phyloP scores from a whole-genome alignment of 1,140 invertebrate species.

The Drosophila elegans region DNA sequence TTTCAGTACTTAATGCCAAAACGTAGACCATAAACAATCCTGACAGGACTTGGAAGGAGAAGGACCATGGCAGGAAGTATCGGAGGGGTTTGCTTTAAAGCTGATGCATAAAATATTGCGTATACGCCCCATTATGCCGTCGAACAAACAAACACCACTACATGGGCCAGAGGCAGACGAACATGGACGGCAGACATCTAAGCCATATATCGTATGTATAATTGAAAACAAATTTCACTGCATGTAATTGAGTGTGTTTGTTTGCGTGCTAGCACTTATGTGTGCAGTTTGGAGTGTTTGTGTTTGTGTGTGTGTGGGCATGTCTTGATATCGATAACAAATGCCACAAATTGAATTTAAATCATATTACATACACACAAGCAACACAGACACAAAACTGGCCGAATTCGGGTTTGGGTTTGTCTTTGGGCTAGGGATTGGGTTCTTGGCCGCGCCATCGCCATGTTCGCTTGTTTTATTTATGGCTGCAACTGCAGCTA shows the following conservation, averaged over 20 bases:
- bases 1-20: slow-evolving; percentile 38
- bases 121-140: slow-evolving; percentile 57
- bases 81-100: slow-evolving; percentile 60
- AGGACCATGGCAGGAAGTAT: neutral
- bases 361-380: slow-evolving; percentile 71
- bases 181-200: slow-evolving; percentile 50
- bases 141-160: slow-evolving; percentile 12
- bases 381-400: slow-evolving; percentile 27
- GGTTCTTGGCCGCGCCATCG: slow-evolving; percentile 41
- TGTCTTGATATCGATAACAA: slow-evolving; percentile 81
- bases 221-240: slow-evolving; percentile 79
- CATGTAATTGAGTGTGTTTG: slow-evolving; percentile 72
- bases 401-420: slow-evolving; percentile 9
- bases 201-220: slow-evolving; percentile 67
- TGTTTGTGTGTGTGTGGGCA: slow-evolving; percentile 17
- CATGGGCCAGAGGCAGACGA: slow-evolving; percentile 10
- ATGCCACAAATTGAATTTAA: slow-evolving; percentile 82
- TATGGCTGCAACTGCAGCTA: slow-evolving; percentile 55
- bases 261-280: slow-evolving; percentile 12
- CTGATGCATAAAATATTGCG: slow-evolving; percentile 70
- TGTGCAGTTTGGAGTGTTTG: slow-evolving; percentile 1
- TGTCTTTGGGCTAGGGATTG: slow-evolving; percentile 15
- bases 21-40: slow-evolving; percentile 28
- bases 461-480: slow-evolving; percentile 73
- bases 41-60: slow-evolving; percentile 7